phyloP scores from a whole-genome alignment of 2,113 vertebrate species.

The Actinemys pallida region DNA sequence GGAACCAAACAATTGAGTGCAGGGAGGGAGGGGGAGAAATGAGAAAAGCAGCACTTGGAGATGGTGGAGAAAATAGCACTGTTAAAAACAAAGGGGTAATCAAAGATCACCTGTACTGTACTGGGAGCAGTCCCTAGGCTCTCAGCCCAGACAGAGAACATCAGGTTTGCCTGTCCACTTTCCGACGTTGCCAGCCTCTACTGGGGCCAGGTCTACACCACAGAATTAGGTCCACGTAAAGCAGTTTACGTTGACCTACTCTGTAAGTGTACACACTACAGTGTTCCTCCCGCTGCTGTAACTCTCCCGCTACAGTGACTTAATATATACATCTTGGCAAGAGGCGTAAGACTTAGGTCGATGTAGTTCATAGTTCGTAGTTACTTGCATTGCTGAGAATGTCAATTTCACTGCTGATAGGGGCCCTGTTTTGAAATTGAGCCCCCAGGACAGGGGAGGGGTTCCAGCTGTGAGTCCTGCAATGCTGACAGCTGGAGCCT shows the following conservation, averaged over 20 bases:
- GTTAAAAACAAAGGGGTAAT: not conserved
- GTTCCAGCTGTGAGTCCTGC: not conserved
- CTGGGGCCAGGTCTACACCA: not conserved
- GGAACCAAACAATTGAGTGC: constrained; percentile 60
- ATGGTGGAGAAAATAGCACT: not conserved
- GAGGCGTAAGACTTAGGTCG: too few species aligned
- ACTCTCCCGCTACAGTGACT: not conserved
- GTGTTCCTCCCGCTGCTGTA: not conserved
- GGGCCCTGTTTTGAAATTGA: too few species aligned
- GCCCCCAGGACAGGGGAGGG: not conserved
- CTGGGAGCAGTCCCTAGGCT: not conserved
- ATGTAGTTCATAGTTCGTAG: too few species aligned
- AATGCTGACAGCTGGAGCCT: not conserved
- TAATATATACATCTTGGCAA: too few species aligned
- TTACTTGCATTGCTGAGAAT: too few species aligned
- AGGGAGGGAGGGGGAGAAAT: constrained; percentile 30
- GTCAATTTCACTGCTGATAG: too few species aligned
- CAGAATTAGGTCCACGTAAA: too few species aligned
- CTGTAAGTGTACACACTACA: not conserved
- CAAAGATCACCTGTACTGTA: not conserved
- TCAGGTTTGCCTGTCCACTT: not conserved
- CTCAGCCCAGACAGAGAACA: not conserved
- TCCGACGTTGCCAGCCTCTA: not conserved
- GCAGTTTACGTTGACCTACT: not conserved
- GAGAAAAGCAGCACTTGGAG: not conserved